phyloP scores from a whole-genome alignment of 2,888 invertebrate species.

The Eurois occulta region DNA sequence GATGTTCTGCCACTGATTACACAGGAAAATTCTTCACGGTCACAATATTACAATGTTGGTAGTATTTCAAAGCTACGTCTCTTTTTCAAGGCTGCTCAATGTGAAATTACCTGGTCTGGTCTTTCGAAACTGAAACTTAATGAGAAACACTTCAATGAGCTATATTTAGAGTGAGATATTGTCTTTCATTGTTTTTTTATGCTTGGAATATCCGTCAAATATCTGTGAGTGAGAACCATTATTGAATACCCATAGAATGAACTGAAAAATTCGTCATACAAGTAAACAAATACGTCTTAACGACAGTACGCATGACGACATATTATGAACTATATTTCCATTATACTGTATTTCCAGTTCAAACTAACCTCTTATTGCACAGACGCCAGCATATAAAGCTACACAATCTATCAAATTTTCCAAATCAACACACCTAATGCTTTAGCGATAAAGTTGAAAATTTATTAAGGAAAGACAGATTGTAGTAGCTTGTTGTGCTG shows the following conservation, averaged over 20 bases:
- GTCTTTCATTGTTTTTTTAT: background rate
- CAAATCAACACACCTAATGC: too few relatives aligned
- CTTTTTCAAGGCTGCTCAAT: conserved; percentile 15
- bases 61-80: conserved; percentile 40
- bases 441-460: too few relatives aligned
- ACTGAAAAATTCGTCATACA: background rate
- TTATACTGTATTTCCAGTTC: background rate
- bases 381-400: too few relatives aligned
- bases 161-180: conserved; percentile 2
- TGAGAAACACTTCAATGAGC: background rate
- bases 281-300: background rate
- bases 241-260: background rate
- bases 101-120: conserved; percentile 1
- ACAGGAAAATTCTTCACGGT: conserved; percentile 47
- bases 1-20: conserved; percentile 53
- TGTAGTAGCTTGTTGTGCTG: too few relatives aligned
- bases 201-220: background rate
- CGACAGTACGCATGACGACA: background rate
- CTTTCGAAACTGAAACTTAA: background rate
- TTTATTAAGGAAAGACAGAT: too few relatives aligned
- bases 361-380: background rate
- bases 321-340: background rate
- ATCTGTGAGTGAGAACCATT: too few relatives aligned
- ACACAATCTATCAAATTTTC: too few relatives aligned
- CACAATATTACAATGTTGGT: conserved; percentile 33